These are phyloP conservation scores for Belonocnema kinseyi DNA, from an alignment of 1,140 invertebrate species.

Conservation along the genomic window DNA sequence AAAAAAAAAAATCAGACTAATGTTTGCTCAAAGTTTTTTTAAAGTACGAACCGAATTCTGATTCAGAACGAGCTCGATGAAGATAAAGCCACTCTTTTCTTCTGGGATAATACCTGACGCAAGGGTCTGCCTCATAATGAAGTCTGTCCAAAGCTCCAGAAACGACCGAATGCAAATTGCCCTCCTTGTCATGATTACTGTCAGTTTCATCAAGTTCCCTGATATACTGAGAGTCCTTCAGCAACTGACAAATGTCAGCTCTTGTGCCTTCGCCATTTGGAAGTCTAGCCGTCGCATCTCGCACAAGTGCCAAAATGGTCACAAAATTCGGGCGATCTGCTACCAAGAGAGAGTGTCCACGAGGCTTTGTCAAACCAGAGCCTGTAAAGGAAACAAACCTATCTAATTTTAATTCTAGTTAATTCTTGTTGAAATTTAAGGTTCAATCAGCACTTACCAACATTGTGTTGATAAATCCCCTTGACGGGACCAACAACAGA, in stretches of 20 bases:
- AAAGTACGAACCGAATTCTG: constrained; percentile 66
- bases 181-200: constrained; percentile 72
- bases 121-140: constrained; percentile 92
- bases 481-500: constrained; percentile 93
- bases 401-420: constrained; percentile 12
- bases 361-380: constrained; percentile 80
- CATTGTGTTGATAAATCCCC: constrained; percentile 85
- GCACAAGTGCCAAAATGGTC: constrained; percentile 91
- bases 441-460: constrained; percentile 60
- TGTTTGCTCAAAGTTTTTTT: neutral
- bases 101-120: constrained; percentile 92
- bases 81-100: constrained; percentile 94
- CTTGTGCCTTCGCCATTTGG: constrained; percentile 96
- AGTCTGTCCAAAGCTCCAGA: constrained; percentile 92
- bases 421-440: constrained; percentile 3
- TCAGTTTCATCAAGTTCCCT: constrained; percentile 82
- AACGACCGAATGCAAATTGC: constrained; percentile 86
- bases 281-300: constrained; percentile 93
- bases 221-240: constrained; percentile 91
- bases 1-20: constrained; percentile 30
- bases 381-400: constrained; percentile 57
- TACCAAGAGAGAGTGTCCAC: constrained; percentile 89
- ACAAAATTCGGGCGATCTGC: constrained; percentile 92
- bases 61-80: constrained; percentile 81
- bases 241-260: constrained; percentile 89